These are phyloP conservation scores for Sesia apiformis DNA, from an alignment of 2,888 invertebrate genomes.

Conservation along the genomic window DNA sequence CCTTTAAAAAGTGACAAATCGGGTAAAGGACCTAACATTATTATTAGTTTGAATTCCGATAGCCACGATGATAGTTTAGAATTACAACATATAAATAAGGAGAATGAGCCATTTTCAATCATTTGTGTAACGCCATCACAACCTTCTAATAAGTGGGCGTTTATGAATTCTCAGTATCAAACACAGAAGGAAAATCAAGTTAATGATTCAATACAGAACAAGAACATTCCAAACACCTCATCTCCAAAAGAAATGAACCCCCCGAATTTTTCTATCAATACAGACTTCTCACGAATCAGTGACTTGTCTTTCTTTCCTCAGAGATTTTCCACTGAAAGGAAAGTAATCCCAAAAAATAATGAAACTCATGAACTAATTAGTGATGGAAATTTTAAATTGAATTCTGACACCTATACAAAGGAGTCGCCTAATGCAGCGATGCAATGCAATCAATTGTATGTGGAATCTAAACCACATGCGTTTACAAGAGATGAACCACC, in stretches of 20 bases:
- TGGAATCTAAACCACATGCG: conserved; percentile 32
- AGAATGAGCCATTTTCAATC: conserved; percentile 53
- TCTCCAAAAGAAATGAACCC: conserved; percentile 62
- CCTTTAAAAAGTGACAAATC: conserved; percentile 46
- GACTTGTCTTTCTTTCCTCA: conserved; percentile 59
- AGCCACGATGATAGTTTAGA: conserved; percentile 57
- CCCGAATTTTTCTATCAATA: conserved; percentile 64
- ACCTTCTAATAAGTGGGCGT: conserved; percentile 42
- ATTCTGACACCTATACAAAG: conserved; percentile 70
- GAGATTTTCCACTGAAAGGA: conserved; percentile 62
- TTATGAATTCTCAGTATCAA: conserved; percentile 23
- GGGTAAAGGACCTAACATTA: conserved; percentile 49
- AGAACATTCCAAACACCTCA: conserved; percentile 63
- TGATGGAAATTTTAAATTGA: conserved; percentile 39
- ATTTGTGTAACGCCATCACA: conserved; percentile 43
- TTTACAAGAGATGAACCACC: conserved; percentile 34
- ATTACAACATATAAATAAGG: conserved; percentile 36
- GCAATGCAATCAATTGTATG: conserved; percentile 20
- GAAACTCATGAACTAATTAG: conserved; percentile 50
- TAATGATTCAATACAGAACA: conserved; percentile 27
- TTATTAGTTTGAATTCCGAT: conserved; percentile 50
- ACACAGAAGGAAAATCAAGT: conserved; percentile 22
- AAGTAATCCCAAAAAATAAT: conserved; percentile 40
- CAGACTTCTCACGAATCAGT: conserved; percentile 62
- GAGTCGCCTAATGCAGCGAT: conserved; percentile 56